A percentile compares a stretch with the other conserved stretches of the same genome.
These are phyloP conservation scores for Hippocampus zosterae DNA, from an alignment of 2,113 vertebrate genomes.

Conservation along the genomic window DNA sequence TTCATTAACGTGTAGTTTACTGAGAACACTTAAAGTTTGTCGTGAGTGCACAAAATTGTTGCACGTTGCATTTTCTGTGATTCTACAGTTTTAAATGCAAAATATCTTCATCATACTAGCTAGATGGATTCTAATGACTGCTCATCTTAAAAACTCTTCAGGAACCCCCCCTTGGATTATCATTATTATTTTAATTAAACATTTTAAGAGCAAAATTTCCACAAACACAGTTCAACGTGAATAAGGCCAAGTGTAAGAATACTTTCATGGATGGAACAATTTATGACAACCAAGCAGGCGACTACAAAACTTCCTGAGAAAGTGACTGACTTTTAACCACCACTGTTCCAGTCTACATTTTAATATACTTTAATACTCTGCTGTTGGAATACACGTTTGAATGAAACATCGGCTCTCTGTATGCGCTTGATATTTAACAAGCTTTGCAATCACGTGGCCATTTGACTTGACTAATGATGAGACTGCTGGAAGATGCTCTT, in stretches of 20 bases:
- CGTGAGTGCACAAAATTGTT: background rate
- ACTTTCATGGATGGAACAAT: background rate
- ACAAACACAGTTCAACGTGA: background rate
- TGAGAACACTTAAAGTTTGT: background rate
- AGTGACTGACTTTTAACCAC: conserved; percentile 52
- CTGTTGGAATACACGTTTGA: conserved; percentile 47
- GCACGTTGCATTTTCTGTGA: background rate
- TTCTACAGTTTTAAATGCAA: background rate
- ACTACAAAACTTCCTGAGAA: conserved; percentile 54
- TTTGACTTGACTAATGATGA: conserved; percentile 36
- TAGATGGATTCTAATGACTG: background rate
- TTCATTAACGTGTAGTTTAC: background rate
- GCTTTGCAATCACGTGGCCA: conserved; percentile 14
- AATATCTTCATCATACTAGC: background rate
- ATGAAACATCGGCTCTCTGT: conserved; percentile 40
- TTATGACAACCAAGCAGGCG: conserved; percentile 45
- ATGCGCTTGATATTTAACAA: conserved; percentile 46
- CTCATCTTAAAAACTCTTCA: background rate
- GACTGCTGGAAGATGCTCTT: conserved; percentile 31
- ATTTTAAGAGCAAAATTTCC: background rate
- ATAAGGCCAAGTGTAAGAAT: background rate
- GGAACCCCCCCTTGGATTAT: background rate
- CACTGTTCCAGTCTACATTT: conserved; percentile 47
- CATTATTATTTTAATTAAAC: background rate
- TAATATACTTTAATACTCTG: conserved; percentile 46